Evolutionary conservation across 2,888 invertebrate species (phyloP).

Genomic region (Erebia epiphron): DNA sequence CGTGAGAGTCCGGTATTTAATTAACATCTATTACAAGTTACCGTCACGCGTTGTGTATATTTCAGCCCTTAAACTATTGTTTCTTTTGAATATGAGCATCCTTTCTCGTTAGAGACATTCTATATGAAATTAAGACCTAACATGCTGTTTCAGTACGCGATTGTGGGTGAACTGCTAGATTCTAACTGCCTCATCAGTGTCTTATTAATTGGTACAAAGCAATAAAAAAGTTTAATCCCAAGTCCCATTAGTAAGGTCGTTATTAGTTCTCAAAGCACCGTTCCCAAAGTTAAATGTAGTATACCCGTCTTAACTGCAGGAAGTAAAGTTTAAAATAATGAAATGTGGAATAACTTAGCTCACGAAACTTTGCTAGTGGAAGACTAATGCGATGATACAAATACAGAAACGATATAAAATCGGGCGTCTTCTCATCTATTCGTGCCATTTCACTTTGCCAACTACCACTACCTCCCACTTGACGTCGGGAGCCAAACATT

Average conservation of each 20-base stretch:
- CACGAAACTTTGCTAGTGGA: conserved; percentile 57
- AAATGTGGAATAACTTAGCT: conserved; percentile 64
- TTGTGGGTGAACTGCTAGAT: too few species aligned
- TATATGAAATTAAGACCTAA: too few species aligned
- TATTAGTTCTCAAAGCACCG: conserved; percentile 16
- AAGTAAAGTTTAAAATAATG: conserved; percentile 54
- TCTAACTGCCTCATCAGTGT: neutral
- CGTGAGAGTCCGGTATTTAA: too few species aligned
- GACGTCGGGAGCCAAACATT: conserved; percentile 80
- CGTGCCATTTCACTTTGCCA: conserved; percentile 79
- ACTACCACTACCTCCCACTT: conserved; percentile 72
- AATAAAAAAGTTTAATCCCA: conserved; percentile 22
- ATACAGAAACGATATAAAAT: conserved; percentile 69
- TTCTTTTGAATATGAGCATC: too few species aligned
- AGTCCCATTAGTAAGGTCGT: conserved; percentile 21
- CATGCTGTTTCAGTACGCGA: too few species aligned
- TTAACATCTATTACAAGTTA: too few species aligned
- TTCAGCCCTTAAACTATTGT: too few species aligned
- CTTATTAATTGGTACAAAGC: conserved; percentile 4
- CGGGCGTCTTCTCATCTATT: conserved; percentile 69
- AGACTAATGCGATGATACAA: conserved; percentile 67
- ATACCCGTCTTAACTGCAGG: conserved; percentile 37
- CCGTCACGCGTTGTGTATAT: too few species aligned
- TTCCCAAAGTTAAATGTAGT: conserved; percentile 19
- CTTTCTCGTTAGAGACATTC: too few species aligned